Evolutionary conservation across 2,113 vertebrate species (phyloP).

Genomic region (Amphiprion ocellaris): DNA sequence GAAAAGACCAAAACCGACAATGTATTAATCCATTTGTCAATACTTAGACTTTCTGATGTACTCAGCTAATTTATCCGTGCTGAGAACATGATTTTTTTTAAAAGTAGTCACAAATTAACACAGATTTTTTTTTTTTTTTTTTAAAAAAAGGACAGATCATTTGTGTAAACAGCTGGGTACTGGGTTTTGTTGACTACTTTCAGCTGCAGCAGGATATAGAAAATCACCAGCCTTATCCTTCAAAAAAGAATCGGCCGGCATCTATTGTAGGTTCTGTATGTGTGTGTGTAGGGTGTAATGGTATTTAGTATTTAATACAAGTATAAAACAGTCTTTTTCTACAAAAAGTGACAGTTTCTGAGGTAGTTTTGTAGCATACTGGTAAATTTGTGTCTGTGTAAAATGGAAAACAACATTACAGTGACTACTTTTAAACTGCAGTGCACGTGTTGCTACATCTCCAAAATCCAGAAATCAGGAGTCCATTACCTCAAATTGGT

Average conservation of each 20-base stretch:
- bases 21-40: neutral
- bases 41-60: neutral
- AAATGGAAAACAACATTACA: slow-evolving; percentile 9
- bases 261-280: slow-evolving; percentile 33
- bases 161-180: no score
- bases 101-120: slow-evolving; percentile 19
- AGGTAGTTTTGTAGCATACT: slow-evolving; percentile 42
- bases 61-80: neutral
- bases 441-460: neutral
- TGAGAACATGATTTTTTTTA: neutral
- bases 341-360: slow-evolving; percentile 26
- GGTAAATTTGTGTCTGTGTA: slow-evolving; percentile 21
- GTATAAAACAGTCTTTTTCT: slow-evolving; percentile 18
- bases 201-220: neutral
- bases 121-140: no score
- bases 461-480: neutral
- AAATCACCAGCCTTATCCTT: neutral
- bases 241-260: neutral
- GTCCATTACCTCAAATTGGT: slow-evolving; percentile 27
- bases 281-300: slow-evolving; percentile 11
- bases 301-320: slow-evolving; percentile 24
- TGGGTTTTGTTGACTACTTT: neutral
- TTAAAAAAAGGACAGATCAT: no score
- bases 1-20: slow-evolving; percentile 10
- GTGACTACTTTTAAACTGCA: slow-evolving; percentile 20